A percentile compares a stretch with the other conserved stretches of the same genome.
Evolutionary conservation across 2,888 invertebrate species (phyloP).

Genomic region (Onthophagus sagittarius): DNA sequence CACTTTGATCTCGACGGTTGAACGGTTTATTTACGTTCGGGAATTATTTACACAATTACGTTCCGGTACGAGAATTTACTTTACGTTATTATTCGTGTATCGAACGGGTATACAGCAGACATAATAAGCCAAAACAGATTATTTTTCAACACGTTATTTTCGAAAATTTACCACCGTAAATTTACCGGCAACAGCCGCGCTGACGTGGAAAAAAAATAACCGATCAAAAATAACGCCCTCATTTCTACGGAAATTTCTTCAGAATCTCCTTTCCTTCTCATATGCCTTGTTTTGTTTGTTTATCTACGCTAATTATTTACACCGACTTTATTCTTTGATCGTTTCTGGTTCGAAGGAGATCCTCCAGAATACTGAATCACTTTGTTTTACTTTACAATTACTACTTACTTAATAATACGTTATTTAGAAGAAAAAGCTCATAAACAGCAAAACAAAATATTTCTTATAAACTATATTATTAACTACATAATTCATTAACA

Average conservation of each 20-base stretch:
- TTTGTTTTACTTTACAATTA: neutral
- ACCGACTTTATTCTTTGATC: neutral
- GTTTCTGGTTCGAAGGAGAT: neutral
- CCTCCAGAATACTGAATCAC: neutral
- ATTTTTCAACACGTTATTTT: constrained; percentile 26
- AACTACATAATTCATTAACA: too few relatives aligned
- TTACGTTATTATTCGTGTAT: constrained; percentile 19
- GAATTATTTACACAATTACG: constrained; percentile 24
- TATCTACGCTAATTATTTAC: neutral
- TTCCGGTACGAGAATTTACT: constrained; percentile 16
- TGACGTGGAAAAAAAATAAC: constrained; percentile 7
- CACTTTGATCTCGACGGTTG: constrained; percentile 21
- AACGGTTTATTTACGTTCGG: constrained; percentile 22
- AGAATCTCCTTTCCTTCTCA: neutral
- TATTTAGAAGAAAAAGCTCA: too few relatives aligned
- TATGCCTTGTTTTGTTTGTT: neutral
- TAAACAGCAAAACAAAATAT: too few relatives aligned
- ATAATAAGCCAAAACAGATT: constrained; percentile 24
- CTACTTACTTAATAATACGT: too few relatives aligned
- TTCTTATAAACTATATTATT: too few relatives aligned
- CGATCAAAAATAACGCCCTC: neutral
- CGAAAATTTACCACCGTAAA: constrained; percentile 24
- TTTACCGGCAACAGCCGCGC: constrained; percentile 17
- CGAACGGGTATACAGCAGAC: constrained; percentile 16
- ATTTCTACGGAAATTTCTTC: neutral